phyloP scores from a whole-genome alignment of 2,797 vertebrate genomes.

The Acanthornis magna region DNA sequence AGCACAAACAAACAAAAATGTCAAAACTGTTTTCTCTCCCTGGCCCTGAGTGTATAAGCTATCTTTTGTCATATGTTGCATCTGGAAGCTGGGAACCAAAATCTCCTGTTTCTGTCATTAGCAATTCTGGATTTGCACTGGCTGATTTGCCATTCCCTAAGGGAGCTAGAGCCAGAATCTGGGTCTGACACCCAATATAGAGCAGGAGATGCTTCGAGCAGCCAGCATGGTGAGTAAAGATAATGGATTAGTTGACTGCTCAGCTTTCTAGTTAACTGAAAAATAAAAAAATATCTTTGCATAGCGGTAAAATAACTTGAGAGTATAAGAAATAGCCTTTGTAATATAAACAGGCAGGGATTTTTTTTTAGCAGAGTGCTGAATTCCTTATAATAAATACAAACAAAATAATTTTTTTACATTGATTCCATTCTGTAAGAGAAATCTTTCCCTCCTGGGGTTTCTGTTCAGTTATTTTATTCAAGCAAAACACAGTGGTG shows the following conservation, averaged over 20 bases:
- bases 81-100: constrained; percentile 60
- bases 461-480: background rate
- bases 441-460: background rate
- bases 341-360: background rate
- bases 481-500: background rate
- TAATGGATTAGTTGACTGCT: background rate
- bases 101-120: constrained; percentile 17
- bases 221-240: constrained; percentile 61
- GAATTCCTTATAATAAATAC: background rate
- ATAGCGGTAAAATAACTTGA: background rate
- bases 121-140: constrained; percentile 60
- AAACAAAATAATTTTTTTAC: background rate
- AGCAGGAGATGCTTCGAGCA: background rate
- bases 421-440: background rate
- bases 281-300: background rate
- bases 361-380: background rate
- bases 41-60: constrained; percentile 74
- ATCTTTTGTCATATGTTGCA: constrained; percentile 68
- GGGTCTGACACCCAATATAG: constrained; percentile 33
- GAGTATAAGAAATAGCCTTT: background rate
- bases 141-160: constrained; percentile 29
- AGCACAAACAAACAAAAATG: constrained; percentile 4
- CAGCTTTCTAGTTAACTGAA: background rate
- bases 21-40: constrained; percentile 28
- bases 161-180: constrained; percentile 57